Evolutionary conservation across 2,888 invertebrate species (phyloP).

Genomic region (Erebia epiphron): DNA sequence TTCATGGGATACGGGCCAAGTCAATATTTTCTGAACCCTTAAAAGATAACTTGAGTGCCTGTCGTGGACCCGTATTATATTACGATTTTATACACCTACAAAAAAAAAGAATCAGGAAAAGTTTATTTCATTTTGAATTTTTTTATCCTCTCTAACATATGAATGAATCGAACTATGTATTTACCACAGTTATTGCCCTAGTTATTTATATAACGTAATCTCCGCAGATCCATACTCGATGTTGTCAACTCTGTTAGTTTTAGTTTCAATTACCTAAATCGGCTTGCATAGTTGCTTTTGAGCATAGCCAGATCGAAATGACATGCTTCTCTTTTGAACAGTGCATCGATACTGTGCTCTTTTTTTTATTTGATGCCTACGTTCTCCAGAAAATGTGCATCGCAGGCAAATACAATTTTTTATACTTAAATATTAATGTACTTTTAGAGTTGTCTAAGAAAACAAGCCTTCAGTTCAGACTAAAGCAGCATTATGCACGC

Average conservation of each 20-base stretch:
- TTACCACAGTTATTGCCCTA: no score
- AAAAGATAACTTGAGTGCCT: conserved; percentile 47
- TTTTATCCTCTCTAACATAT: no score
- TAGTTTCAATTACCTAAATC: not conserved
- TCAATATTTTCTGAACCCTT: conserved; percentile 39
- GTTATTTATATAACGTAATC: no score
- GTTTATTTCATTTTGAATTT: no score
- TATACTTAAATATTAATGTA: conserved; percentile 1
- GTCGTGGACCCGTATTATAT: conserved; percentile 22
- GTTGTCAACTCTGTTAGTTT: not conserved
- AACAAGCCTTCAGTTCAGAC: conserved; percentile 47
- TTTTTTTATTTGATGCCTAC: conserved; percentile 9
- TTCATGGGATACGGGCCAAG: conserved; percentile 45
- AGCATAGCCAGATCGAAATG: conserved; percentile 10
- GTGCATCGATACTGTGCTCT: conserved; percentile 8
- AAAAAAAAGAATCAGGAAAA: not conserved
- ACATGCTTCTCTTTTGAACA: conserved; percentile 8
- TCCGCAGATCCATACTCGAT: no score
- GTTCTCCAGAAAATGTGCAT: conserved; percentile 19
- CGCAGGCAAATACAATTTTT: conserved; percentile 15
- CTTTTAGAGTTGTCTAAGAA: conserved; percentile 46
- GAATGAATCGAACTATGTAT: no score
- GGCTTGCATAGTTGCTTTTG: not conserved
- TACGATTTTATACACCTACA: not conserved
- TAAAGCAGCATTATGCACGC: conserved; percentile 49